These are phyloP conservation scores for Drosophila pruinosa DNA, from an alignment of 1,140 invertebrate species.

Conservation along the genomic window DNA sequence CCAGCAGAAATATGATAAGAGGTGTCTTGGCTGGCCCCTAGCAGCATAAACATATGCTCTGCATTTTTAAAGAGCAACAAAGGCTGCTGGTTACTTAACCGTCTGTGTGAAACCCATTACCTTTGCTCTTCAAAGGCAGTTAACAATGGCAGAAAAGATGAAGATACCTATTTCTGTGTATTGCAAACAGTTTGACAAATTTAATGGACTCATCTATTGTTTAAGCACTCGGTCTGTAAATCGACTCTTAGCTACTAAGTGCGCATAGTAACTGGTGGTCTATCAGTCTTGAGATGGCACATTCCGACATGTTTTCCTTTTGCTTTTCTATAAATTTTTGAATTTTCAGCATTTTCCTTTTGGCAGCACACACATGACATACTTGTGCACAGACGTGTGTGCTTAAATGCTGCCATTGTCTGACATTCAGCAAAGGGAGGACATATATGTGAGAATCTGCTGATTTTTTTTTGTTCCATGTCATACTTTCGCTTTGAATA, in stretches of 20 bases:
- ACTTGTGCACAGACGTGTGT: slow-evolving; percentile 41
- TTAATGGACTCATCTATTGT: too few species aligned
- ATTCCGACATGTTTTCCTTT: slow-evolving; percentile 18
- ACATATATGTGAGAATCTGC: neutral
- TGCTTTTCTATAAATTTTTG: slow-evolving; percentile 69
- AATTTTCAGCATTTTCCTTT: slow-evolving; percentile 39
- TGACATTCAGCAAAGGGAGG: slow-evolving; percentile 11
- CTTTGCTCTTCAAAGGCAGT: too few species aligned
- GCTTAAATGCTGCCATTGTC: slow-evolving; percentile 52
- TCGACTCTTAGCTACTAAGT: too few species aligned
- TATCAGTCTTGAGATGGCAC: neutral
- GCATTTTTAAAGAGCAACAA: neutral
- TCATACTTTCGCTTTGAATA: slow-evolving; percentile 18
- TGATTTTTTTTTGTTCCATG: neutral
- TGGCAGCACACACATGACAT: slow-evolving; percentile 28
- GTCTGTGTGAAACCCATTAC: too few species aligned
- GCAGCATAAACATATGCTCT: neutral
- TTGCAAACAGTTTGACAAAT: too few species aligned
- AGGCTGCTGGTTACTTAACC: too few species aligned
- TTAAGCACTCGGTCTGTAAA: too few species aligned
- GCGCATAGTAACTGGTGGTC: neutral
- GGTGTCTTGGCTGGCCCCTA: neutral
- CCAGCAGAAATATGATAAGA: neutral
- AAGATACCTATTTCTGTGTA: too few species aligned
- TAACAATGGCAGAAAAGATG: too few species aligned